Percentiles rank a stretch among this genome's conserved stretches.
phyloP scores from a whole-genome alignment of 2,888 invertebrate genomes.

The Acleris sparsana region DNA sequence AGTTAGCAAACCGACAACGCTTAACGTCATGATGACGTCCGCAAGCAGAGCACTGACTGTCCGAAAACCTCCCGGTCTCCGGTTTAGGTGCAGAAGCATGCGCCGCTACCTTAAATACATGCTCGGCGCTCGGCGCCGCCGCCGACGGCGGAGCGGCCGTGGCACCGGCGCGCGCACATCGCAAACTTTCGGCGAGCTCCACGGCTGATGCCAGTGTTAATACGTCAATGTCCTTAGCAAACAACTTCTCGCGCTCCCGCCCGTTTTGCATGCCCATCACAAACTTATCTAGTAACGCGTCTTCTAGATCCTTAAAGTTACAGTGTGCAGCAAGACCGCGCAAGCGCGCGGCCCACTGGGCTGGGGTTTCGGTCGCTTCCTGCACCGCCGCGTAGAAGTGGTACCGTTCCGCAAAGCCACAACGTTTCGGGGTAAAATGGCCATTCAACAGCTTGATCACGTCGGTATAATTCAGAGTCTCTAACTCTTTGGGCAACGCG shows the following conservation, averaged over 20 bases:
- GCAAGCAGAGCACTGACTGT: too few relatives aligned
- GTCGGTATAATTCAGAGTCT: slow-evolving; percentile 5
- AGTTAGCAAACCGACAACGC: slow-evolving; percentile 18
- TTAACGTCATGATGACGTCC: too few relatives aligned
- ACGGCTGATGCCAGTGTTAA: slow-evolving; percentile 9
- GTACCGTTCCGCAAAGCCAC: slow-evolving; percentile 29
- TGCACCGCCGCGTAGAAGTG: slow-evolving; percentile 26
- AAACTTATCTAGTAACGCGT: slow-evolving; percentile 26
- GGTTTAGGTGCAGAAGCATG: too few relatives aligned
- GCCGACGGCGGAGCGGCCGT: too few relatives aligned
- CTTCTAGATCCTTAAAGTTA: slow-evolving; percentile 25
- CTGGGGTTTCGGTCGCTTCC: slow-evolving; percentile 7
- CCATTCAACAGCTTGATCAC: slow-evolving; percentile 11
- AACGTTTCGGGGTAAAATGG: slow-evolving; percentile 33
- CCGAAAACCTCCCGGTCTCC: too few relatives aligned
- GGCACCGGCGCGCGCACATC: too few relatives aligned
- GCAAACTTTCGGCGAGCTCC: too few relatives aligned
- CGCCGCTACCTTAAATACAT: too few relatives aligned
- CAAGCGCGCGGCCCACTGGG: slow-evolving; percentile 32
- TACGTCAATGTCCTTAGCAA: slow-evolving; percentile 16
- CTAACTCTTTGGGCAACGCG: slow-evolving; percentile 14
- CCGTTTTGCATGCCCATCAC: slow-evolving; percentile 29
- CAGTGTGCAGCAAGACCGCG: slow-evolving; percentile 32
- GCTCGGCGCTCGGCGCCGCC: too few relatives aligned
- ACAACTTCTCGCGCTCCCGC: slow-evolving; percentile 28